Base-by-base conservation (phyloP, 2,888 invertebrate species). In the Rhyacophila evoluta region DNA sequence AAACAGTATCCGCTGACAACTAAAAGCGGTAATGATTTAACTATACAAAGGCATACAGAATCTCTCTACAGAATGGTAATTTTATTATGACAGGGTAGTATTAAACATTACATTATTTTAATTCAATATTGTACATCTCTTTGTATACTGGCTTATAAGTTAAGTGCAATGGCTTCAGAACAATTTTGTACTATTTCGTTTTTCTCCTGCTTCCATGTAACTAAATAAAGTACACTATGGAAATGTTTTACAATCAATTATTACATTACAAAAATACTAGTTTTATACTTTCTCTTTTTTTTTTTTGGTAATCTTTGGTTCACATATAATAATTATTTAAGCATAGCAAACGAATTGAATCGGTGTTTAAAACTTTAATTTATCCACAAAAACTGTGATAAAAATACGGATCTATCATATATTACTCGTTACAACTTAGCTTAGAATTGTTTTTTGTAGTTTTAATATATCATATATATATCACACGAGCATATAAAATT, bases 401-500 rank as follows among this genome's bases (percentile, higher is more conserved):
- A 82, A 82, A 82, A 82, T 82, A 82, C 74, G 72, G 74, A 74
- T 77, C 75, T 80, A 80, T 79, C 33, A 68, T 77, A 75, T 71
- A 19, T 75, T 38, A 77, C 38, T 79, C 76, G 36, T 36, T 82
- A 80, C 80, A 77, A 78, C 74, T 79, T 79, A 76, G 75, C 74
- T 80, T 79, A 81, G 69, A 71, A 77, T 77, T 78, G 70, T 81
- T 74, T 81, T 72, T 81, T 80, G 72, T 81, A 78, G 74, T 78
- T 80, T 71, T 38, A 72, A 78, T 78, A 78, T 75, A 75, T 69
- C 71, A 80, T 79, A 79, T 77, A 75, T 71, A 81, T 82, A 82
- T 82, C 80, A 79, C 80, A 82, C 81, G 80, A 80, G 81, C 72
- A 82, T 82, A 82, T 82, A 82, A 82, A 82, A 80, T 77, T 78